Evolutionary conservation across 2,888 invertebrate genomes (phyloP).

Genomic region (Temnothorax unifasciatus): DNA sequence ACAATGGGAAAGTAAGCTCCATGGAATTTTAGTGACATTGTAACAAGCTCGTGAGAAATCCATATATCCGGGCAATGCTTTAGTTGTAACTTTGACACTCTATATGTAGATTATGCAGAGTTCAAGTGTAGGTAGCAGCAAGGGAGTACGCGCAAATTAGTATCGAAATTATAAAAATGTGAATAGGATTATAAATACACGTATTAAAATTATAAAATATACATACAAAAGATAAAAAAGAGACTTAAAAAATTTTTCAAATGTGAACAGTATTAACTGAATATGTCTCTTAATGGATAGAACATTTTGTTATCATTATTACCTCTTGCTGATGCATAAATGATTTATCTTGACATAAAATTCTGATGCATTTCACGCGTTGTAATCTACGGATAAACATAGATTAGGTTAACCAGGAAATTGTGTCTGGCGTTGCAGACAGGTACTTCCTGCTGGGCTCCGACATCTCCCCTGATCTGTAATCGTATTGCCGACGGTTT

Average conservation of each 20-base stretch:
- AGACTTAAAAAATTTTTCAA: background rate
- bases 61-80: slow-evolving; percentile 10
- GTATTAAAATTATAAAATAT: background rate
- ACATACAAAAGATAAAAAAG: background rate
- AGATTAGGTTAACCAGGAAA: slow-evolving; percentile 77
- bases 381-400: slow-evolving; percentile 68
- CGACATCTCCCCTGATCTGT: slow-evolving; percentile 75
- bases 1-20: slow-evolving; percentile 40
- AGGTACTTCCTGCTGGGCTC: slow-evolving; percentile 73
- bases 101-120: background rate
- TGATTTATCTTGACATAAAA: slow-evolving; percentile 23
- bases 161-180: background rate
- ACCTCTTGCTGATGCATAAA: background rate
- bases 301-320: background rate
- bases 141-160: background rate
- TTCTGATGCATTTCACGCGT: slow-evolving; percentile 49
- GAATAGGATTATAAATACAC: background rate
- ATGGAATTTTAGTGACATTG: slow-evolving; percentile 29
- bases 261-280: background rate
- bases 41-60: slow-evolving; percentile 35
- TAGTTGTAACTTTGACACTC: background rate
- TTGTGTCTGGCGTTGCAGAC: slow-evolving; percentile 76
- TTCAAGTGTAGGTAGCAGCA: background rate
- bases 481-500: slow-evolving; percentile 74
- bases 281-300: background rate